Percentiles rank a stretch among this genome's conserved stretches.
Evolutionary conservation across 2,888 invertebrate genomes (phyloP).

Genomic region (Rotaria magnacalcarata): DNA sequence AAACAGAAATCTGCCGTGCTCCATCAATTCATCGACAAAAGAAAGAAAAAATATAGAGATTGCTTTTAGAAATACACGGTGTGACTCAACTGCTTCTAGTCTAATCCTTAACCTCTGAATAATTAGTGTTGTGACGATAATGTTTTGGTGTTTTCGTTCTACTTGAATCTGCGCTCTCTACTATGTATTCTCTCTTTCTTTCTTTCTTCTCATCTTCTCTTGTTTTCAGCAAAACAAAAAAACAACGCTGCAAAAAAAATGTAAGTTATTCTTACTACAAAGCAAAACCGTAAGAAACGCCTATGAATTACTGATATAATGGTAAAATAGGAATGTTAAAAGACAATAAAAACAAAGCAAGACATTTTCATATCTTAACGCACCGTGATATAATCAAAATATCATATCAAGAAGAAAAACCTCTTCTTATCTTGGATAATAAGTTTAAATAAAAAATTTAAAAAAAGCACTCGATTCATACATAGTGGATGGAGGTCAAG

Average conservation of each 20-base stretch:
- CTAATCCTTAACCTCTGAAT: not conserved
- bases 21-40: not conserved
- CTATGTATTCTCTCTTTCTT: not conserved
- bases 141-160: not conserved
- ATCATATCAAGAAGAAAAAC: not conserved
- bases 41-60: not conserved
- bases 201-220: not conserved
- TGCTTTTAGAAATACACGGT: not conserved
- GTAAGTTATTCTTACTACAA: not conserved
- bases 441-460: not conserved
- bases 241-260: not conserved
- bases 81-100: not conserved
- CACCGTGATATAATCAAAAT: not conserved
- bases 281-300: not conserved
- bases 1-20: not conserved
- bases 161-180: not conserved
- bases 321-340: not conserved
- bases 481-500: not conserved
- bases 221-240: not conserved
- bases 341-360: not conserved
- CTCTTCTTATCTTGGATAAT: not conserved
- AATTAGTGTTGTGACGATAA: not conserved
- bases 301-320: not conserved
- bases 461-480: not conserved
- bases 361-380: not conserved